Evolutionary conservation across 2,888 invertebrate genomes (phyloP).

Genomic region (Mesochorus sp.): DNA sequence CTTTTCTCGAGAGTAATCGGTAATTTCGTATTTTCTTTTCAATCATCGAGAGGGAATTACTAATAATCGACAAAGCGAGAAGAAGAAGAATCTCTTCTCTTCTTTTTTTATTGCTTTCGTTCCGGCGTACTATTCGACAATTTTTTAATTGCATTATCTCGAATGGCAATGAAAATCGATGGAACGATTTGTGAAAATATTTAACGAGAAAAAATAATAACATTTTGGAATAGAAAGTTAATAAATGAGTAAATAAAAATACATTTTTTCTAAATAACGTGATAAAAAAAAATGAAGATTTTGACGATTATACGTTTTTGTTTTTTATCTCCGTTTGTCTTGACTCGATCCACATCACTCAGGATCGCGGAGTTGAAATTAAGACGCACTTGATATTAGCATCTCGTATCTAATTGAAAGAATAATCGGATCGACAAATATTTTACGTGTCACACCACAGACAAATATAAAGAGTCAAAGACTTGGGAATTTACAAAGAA

Average conservation of each 20-base stretch:
- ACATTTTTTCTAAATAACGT: too few species aligned
- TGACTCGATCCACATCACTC: neutral
- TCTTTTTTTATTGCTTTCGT: neutral
- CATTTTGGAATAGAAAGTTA: too few species aligned
- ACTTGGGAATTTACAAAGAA: neutral
- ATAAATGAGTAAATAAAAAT: too few species aligned
- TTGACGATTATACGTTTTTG: neutral
- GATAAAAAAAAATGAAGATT: too few species aligned
- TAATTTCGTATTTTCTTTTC: constrained; percentile 36
- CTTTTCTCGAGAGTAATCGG: neutral
- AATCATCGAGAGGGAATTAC: neutral
- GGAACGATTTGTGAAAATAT: neutral
- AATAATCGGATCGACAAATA: constrained; percentile 34
- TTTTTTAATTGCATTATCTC: neutral
- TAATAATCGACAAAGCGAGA: neutral
- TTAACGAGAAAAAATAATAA: neutral
- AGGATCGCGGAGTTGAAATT: neutral
- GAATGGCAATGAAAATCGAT: neutral
- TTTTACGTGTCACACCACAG: neutral
- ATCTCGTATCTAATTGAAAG: constrained; percentile 27
- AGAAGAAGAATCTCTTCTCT: constrained; percentile 19
- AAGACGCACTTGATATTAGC: constrained; percentile 17
- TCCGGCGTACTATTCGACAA: neutral
- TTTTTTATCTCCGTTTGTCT: neutral
- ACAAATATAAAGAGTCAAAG: constrained; percentile 18